Evolutionary conservation across 2,888 invertebrate genomes (phyloP).

Genomic region (Drepanosiphum platanoidis): DNA sequence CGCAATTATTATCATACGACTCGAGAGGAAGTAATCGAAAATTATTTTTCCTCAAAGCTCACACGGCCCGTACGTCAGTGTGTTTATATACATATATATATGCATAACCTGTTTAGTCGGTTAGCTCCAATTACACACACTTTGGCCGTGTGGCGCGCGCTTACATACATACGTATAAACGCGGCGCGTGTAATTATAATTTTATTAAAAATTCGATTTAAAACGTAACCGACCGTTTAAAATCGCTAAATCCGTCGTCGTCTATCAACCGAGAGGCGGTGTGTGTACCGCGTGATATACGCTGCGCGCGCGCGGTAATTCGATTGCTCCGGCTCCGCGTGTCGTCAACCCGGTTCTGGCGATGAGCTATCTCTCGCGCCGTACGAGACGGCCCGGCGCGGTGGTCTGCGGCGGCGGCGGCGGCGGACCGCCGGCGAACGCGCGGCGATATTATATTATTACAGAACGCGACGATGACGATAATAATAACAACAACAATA

Average conservation of each 20-base stretch:
- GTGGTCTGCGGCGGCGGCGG: too few relatives aligned
- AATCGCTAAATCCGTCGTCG: conserved; percentile 37
- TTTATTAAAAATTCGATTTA: conserved; percentile 23
- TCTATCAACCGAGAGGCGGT: too few relatives aligned
- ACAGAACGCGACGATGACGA: background rate
- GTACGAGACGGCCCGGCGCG: conserved; percentile 9
- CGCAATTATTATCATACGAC: conserved; percentile 8
- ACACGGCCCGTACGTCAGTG: background rate
- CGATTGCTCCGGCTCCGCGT: conserved; percentile 20
- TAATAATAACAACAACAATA: background rate
- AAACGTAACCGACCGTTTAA: conserved; percentile 39
- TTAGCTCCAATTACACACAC: background rate
- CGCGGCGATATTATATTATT: background rate
- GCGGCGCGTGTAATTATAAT: conserved; percentile 7
- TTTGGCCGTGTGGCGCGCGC: background rate
- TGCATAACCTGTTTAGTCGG: conserved; percentile 21
- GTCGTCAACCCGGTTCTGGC: conserved; percentile 15
- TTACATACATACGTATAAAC: background rate
- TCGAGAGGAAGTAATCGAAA: conserved; percentile 14
- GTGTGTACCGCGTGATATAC: background rate
- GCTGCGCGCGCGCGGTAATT: background rate
- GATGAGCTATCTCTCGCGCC: background rate
- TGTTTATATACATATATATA: background rate
- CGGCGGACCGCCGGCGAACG: too few relatives aligned
- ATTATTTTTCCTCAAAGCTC: conserved; percentile 12